phyloP scores from a whole-genome alignment of 35 echinoderm and acorn worm species.

The Eucidaris tribuloides region DNA sequence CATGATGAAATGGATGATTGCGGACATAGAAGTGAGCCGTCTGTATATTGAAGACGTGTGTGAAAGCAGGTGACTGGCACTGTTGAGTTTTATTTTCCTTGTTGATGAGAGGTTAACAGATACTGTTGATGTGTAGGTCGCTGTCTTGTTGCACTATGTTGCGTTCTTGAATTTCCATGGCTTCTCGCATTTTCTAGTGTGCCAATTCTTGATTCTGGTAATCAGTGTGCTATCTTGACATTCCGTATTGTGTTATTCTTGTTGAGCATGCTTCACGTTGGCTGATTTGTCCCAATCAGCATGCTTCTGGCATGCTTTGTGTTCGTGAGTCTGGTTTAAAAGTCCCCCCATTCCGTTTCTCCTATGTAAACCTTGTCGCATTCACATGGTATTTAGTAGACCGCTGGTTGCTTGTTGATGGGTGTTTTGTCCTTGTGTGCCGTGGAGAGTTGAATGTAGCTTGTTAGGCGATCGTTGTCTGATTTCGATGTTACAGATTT shows the following conservation, averaged over 20 bases:
- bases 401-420: neutral
- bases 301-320: neutral
- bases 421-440: neutral
- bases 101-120: too few species aligned
- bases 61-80: too few species aligned
- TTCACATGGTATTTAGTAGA: constrained; percentile 14
- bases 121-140: too few species aligned
- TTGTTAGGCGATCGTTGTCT: neutral
- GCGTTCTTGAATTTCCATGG: too few species aligned
- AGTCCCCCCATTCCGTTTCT: neutral
- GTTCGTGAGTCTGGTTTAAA: neutral
- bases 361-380: too few species aligned
- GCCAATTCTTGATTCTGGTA: too few species aligned
- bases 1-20: too few species aligned
- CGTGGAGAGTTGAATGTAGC: neutral
- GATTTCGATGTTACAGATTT: neutral
- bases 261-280: constrained; percentile 3
- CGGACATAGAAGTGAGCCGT: too few species aligned
- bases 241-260: neutral
- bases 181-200: too few species aligned
- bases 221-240: neutral
- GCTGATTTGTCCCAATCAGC: constrained; percentile 14
- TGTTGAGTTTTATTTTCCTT: too few species aligned
- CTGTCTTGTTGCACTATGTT: too few species aligned
- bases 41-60: too few species aligned